A percentile compares a stretch with the other conserved stretches of the same genome.
Evolutionary conservation across 2,113 vertebrate species (phyloP).

Genomic region (Corydoras maculifer): DNA sequence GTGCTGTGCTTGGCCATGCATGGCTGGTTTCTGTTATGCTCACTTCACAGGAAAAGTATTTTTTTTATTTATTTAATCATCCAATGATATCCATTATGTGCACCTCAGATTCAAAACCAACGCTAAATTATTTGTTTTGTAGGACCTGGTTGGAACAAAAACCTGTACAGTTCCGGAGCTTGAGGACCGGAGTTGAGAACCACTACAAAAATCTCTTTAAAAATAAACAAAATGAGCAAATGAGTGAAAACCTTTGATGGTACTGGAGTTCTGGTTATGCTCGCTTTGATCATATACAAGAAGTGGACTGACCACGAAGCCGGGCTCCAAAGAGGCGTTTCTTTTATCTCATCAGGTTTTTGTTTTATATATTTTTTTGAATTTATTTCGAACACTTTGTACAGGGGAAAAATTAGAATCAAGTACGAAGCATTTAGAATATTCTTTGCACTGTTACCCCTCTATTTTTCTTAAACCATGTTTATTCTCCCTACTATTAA

Average conservation of each 20-base stretch:
- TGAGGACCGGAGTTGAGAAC: conserved; percentile 80
- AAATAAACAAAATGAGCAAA: conserved; percentile 40
- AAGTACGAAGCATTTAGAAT: conserved; percentile 57
- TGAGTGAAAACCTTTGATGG: conserved; percentile 58
- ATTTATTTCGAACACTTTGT: conserved; percentile 67
- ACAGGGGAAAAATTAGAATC: conserved; percentile 59
- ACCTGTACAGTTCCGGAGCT: conserved; percentile 77
- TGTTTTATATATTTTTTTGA: conserved; percentile 33
- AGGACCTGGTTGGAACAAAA: conserved; percentile 83
- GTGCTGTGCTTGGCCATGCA: conserved; percentile 54
- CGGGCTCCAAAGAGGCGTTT: conserved; percentile 63
- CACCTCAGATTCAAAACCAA: conserved; percentile 52
- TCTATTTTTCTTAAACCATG: conserved; percentile 69
- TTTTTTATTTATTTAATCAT: conserved; percentile 44
- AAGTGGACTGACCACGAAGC: conserved; percentile 51
- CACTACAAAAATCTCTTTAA: conserved; percentile 69
- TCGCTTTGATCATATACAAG: conserved; percentile 48
- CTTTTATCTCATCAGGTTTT: conserved; percentile 21
- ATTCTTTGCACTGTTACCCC: conserved; percentile 75
- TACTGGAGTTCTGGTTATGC: conserved; percentile 64
- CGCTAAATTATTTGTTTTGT: conserved; percentile 76
- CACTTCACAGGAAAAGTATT: conserved; percentile 59
- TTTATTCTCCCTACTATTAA: conserved; percentile 60
- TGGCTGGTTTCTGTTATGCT: conserved; percentile 63
- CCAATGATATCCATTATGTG: conserved; percentile 40